These are phyloP conservation scores for Tetragnatha versicolor DNA, from an alignment of 1,140 invertebrate species.

Conservation along the genomic window DNA sequence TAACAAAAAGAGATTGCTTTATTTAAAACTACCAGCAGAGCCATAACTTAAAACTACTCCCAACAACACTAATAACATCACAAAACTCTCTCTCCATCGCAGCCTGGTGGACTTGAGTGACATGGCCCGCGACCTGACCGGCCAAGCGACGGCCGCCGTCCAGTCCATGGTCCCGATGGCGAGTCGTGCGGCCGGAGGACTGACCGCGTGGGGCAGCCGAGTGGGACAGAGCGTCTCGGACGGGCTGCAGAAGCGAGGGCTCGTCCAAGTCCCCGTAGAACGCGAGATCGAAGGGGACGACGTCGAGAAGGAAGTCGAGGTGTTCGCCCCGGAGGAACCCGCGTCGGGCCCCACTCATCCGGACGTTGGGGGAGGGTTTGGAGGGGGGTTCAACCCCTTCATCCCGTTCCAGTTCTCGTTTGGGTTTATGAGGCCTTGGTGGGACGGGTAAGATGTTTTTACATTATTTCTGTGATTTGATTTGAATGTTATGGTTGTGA, in stretches of 20 bases:
- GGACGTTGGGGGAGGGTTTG: neutral
- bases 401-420: constrained; percentile 27
- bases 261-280: constrained; percentile 10
- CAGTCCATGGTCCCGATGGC: constrained; percentile 15
- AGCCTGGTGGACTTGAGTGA: constrained; percentile 20
- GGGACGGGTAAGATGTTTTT: constrained; percentile 56
- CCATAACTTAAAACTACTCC: no score
- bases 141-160: constrained; percentile 20
- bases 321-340: neutral
- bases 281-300: constrained; percentile 32
- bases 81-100: no score
- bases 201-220: neutral
- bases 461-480: no score
- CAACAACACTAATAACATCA: no score
- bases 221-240: neutral
- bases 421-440: constrained; percentile 50
- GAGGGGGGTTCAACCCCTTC: neutral
- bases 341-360: no score
- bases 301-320: neutral
- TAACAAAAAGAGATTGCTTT: no score
- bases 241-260: neutral
- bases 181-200: neutral
- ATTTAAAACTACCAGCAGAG: no score
- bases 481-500: no score
- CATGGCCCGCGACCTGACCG: constrained; percentile 18